Evolutionary conservation across 1,140 invertebrate genomes (phyloP), one percentile per base, ranked within the genome.

Genomic region (Drosophila murphyi): DNA sequence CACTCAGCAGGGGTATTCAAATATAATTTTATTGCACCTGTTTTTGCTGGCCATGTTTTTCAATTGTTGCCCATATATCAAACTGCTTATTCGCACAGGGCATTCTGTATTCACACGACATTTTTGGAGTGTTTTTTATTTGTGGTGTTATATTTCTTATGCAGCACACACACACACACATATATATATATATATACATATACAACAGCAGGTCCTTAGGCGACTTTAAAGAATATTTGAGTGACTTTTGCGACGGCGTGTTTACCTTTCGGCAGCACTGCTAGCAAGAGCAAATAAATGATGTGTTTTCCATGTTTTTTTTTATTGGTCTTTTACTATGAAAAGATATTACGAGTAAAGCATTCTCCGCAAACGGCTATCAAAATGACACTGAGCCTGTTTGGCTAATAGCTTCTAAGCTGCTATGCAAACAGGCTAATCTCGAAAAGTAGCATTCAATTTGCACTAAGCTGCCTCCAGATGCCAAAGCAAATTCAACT

Each of bases 31-130:
- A 34, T 31, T 28, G 20, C 31, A 35, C 5, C 4, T 39, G n/a
- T 12, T 54, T 56, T 47, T 20, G 12, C 7, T 31, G 31, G 28
- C 12, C 45, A 10, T 8, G 32, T 45, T 62, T 60, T 56, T 37
- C 59, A 62, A 62, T 70, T 74, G 57, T 51, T 62, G 31, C 7
- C 35, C 50, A 62, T 69, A 55, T 73, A 69, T 73, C 41, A 61
- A 61, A 54, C 8, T 41, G n/a, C 34, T n/a, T n/a, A 39, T 39
- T 3, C 39, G 71, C 71, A 35, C 41, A 7, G 29, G 50, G 71
- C 71, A 28, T 34, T 55, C 28, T 5, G 6, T 41, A 56, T 56
- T 62, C 51, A 10, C 35, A 61, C 29, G 62, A 56, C 34, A 54
- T 8, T 50, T 41, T 43, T 50, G 12, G 32, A 45, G 45, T 59